Evolutionary conservation across 2,797 vertebrate species (phyloP), one percentile per base, ranked within the genome.

Genomic region (Helarctos malayanus): DNA sequence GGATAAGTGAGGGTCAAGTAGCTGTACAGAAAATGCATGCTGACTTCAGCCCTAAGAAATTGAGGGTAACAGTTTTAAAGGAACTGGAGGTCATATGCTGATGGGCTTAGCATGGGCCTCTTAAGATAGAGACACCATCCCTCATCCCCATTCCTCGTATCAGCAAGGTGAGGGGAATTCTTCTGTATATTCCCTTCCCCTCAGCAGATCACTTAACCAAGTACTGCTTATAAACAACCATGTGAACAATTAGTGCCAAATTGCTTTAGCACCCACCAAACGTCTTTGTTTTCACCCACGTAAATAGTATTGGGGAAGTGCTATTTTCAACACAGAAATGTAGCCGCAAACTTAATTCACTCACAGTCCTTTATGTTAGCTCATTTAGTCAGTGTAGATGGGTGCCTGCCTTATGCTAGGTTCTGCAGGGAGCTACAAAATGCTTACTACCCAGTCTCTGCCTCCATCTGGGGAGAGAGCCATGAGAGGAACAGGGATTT

Each of bases 301-400:
- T 84, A 57, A 93, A 47, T 82, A 93, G 57, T 87, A 47, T 65
- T 65, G 71, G 75, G 5, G 75, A 94, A 94, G 23, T 91, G 59
- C 49, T 79, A 89, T 92, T 96, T 89, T 86, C 27, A 95, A 80
- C 47, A 87, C 47, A 92, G 52, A 93, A 93, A 87, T 75, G n/a
- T 93, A 93, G 52, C 45, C 52, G 3, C 80, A 91, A 91, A 76
- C 27, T 87, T 94, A 54, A 95, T 91, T 89, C 38, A 82, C n/a
- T 92, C 29, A 57, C 41, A 94, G n/a, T 54, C n/a, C 47, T 88
- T 93, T 86, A 52, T 45, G 18, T 59, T 95, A 79, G 76, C 32
- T 94, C n/a, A 61, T 83, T 83, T 90, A 90, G 75, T 91, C 87
- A 91, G 79, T 41, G n/a, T 68, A 81, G 27, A 93, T 87, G 63